Evolutionary conservation across 2,888 invertebrate genomes (phyloP), one percentile per base, ranked within the genome.

Genomic region (Yponomeuta sedellus): DNA sequence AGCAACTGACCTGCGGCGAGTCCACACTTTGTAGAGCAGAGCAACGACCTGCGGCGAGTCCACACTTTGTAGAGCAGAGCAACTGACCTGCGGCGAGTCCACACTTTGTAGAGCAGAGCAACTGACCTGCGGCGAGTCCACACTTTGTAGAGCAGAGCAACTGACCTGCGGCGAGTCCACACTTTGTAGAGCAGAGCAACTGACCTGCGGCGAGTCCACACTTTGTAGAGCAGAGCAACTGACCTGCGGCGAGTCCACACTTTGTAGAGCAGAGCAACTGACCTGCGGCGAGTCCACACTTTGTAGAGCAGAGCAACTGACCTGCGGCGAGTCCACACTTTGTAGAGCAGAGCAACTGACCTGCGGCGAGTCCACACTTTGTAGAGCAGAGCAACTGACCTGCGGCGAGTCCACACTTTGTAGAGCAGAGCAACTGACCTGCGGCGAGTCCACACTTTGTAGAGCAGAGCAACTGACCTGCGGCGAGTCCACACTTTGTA

Each of bases 141-240:
- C 68, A 86, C 69, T 68, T 79, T 67, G 70, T 80, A 80, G 10
- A 85, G 74, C 25, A 79, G 82, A 6, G 76, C 82, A n/a, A n/a
- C n/a, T n/a, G n/a, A n/a, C n/a, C n/a, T n/a, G n/a, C 85, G 70
- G 57, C 85, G 71, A 68, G 85, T 72, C 64, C 79, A 80, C 68
- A 86, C 69, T 68, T 79, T 67, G 70, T 80, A 80, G 10, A 85
- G 74, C 25, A 79, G 82, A 6, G 76, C 82, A n/a, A n/a, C n/a
- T n/a, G n/a, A n/a, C n/a, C n/a, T n/a, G n/a, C 85, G 70, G 57
- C 85, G 71, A 68, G 85, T 72, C 64, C 79, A 80, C 68, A 86
- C 69, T 68, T 79, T 67, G 70, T 80, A 80, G 10, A 85, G 74
- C 25, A 79, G 82, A 6, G 76, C 82, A n/a, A n/a, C n/a, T n/a